A percentile compares a stretch with the other conserved stretches of the same genome.
Evolutionary conservation across 2,113 vertebrate species (phyloP).

Genomic region (Guaruba guarouba): DNA sequence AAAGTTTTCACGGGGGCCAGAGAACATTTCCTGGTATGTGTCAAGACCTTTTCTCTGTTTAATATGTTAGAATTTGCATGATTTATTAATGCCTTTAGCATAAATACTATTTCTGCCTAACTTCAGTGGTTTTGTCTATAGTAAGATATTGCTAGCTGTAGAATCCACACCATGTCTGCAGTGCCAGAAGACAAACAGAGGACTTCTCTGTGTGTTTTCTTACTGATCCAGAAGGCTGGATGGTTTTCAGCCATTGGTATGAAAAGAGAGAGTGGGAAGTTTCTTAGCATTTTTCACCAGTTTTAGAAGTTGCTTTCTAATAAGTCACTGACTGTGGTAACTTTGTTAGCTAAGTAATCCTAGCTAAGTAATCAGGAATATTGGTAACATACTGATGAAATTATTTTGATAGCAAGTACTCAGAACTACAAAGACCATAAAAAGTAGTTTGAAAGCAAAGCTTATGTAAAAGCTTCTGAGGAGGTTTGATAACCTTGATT

Average conservation of each 20-base stretch:
- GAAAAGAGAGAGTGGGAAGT: not conserved
- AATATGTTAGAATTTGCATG: constrained; percentile 40
- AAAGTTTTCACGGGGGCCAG: not conserved
- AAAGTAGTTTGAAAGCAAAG: not conserved
- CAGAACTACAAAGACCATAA: not conserved
- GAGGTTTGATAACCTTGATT: not conserved
- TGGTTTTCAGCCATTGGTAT: not conserved
- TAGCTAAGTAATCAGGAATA: not conserved
- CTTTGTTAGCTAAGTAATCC: not conserved
- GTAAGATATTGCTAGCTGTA: not conserved
- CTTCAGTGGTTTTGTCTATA: not conserved
- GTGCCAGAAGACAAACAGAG: not conserved
- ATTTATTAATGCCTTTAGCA: not conserved
- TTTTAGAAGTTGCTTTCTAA: not conserved
- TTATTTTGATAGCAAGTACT: not conserved
- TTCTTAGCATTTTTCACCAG: not conserved
- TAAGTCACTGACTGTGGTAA: not conserved
- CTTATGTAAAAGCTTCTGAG: not conserved
- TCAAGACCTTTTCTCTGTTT: constrained; percentile 10
- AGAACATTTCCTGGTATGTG: constrained; percentile 14
- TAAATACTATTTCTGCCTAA: constrained; percentile 32
- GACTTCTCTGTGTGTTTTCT: constrained; percentile 4
- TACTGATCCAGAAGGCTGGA: not conserved
- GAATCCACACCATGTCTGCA: not conserved
- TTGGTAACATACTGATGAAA: not conserved